Evolutionary conservation across 2,113 vertebrate genomes (phyloP), one percentile per base, ranked within the genome.

Genomic region (Conger conger): DNA sequence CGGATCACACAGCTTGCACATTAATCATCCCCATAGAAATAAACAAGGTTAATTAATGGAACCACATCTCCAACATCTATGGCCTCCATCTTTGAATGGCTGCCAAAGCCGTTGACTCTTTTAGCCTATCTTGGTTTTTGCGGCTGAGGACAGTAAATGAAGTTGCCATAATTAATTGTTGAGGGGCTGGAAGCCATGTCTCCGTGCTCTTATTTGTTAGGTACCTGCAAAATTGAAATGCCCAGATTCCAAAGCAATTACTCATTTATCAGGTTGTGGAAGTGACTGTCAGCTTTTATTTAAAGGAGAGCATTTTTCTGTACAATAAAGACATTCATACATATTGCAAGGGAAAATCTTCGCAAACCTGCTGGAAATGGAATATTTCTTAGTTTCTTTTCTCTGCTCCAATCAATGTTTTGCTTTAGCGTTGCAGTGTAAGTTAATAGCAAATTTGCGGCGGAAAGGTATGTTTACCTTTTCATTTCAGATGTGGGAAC

Each of bases 361-460:
- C 81, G 81, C 68, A 82, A 85, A 87, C 20, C 82, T 73, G 82
- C 81, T 86, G 81, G 84, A 87, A 76, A 87, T 87, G 77, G 85
- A 37, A 86, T 88, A 87, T 82, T 86, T 76, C 23, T 16, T 63
- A 83, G 83, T 82, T 40, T 38, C 86, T 86, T 84, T 77, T 86
- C 82, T 89, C 57, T 87, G 85, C 83, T 76, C 83, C 76, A 85
- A 89, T 90, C 86, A 86, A 86, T 91, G 85, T 80, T 63, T 79
- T 77, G 42, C 87, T 80, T 82, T 86, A 80, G 78, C 53, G 54
- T 57, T 9, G 42, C 79, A 37, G 33, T 82, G 76, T 80, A 82
- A 84, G 54, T 85, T 82, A 37, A 79, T 86, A 82, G 18, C 27
- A 84, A 1, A 82, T 80, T 78, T 35, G 38, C 38, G 36, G 57